Evolutionary conservation across 2,797 vertebrate genomes (phyloP).

Genomic region (Ptychobarbus kaznakovi): DNA sequence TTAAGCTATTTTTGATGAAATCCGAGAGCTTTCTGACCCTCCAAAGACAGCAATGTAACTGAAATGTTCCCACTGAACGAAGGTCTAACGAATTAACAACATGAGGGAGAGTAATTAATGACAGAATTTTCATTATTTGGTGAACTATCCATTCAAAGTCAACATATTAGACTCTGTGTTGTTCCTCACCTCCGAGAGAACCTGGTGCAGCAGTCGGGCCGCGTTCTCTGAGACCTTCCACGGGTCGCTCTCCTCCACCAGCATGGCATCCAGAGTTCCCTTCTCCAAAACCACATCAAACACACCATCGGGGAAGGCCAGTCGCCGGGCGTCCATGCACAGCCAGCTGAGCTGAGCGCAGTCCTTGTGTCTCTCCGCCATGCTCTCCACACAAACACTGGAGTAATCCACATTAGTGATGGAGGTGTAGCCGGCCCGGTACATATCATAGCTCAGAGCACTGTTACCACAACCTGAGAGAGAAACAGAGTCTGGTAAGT

Average conservation of each 20-base stretch:
- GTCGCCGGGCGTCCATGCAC: conserved; percentile 85
- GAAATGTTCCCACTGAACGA: too few species aligned
- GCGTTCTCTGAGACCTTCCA: conserved; percentile 82
- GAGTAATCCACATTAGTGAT: conserved; percentile 94
- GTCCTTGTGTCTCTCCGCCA: conserved; percentile 77
- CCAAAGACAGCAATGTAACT: too few species aligned
- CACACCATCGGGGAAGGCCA: conserved; percentile 77
- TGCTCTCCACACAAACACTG: conserved; percentile 83
- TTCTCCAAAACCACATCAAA: conserved; percentile 92
- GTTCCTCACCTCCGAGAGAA: conserved; percentile 75
- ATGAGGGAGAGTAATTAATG: too few species aligned
- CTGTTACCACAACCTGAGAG: conserved; percentile 90
- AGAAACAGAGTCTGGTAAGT: background rate
- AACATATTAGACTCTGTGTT: background rate
- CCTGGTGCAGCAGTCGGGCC: conserved; percentile 73
- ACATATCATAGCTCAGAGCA: conserved; percentile 85
- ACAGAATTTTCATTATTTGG: too few species aligned
- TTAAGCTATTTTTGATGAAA: too few species aligned
- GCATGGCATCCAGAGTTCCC: conserved; percentile 87
- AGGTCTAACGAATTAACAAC: too few species aligned
- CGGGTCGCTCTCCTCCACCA: conserved; percentile 87
- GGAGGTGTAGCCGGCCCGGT: conserved; percentile 79
- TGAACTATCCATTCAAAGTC: background rate
- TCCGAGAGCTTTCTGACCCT: too few species aligned
- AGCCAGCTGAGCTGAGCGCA: conserved; percentile 84